These are phyloP conservation scores for Neoarius graeffei DNA, from an alignment of 2,113 vertebrate species.

Conservation along the genomic window DNA sequence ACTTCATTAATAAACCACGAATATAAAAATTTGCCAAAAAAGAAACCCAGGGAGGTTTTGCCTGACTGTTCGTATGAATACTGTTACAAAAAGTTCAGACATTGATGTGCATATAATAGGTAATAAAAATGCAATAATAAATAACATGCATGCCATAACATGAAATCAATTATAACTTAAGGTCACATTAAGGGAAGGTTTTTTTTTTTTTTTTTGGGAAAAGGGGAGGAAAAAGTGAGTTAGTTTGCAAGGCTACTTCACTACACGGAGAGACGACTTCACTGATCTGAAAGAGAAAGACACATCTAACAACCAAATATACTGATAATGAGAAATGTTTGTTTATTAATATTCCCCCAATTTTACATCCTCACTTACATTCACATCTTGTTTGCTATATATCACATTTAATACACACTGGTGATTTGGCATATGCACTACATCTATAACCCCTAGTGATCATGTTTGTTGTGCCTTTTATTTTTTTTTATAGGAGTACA, in stretches of 20 bases:
- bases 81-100: not conserved
- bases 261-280: not conserved
- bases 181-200: not conserved
- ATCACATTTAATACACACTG: conserved; percentile 29
- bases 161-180: not conserved
- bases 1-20: not conserved
- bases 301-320: not conserved
- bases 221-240: not conserved
- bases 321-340: not conserved
- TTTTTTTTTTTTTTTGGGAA: not conserved
- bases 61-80: not conserved
- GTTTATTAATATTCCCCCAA: not conserved
- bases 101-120: not conserved
- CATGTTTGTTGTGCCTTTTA: conserved; percentile 32
- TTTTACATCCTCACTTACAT: not conserved
- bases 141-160: not conserved
- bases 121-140: not conserved
- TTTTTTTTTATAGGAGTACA: conserved; percentile 87
- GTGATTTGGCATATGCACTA: not conserved
- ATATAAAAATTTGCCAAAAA: not conserved
- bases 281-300: not conserved
- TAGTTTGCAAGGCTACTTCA: not conserved
- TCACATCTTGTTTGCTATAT: not conserved
- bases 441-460: not conserved
- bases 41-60: not conserved